Percentiles rank a stretch among this genome's conserved stretches.
Evolutionary conservation across 2,888 invertebrate species (phyloP).

Genomic region (Pyrochroa serraticornis): DNA sequence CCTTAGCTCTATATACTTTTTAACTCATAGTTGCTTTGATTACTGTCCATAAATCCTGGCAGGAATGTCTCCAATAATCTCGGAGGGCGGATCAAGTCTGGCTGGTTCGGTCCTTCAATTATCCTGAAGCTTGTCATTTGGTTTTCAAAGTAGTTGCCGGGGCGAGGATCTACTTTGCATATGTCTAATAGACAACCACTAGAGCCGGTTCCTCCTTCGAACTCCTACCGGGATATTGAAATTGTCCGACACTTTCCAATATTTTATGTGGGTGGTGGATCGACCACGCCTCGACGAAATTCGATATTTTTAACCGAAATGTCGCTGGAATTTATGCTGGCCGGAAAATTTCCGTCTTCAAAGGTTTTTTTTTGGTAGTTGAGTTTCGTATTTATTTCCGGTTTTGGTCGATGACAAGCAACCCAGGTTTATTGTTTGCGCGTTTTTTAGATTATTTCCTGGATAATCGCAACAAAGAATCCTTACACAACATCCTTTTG

Average conservation of each 20-base stretch:
- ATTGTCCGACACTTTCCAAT: slow-evolving; percentile 21
- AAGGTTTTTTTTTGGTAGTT: neutral
- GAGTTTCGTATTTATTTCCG: no score
- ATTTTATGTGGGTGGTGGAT: slow-evolving; percentile 7
- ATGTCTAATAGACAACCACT: slow-evolving; percentile 36
- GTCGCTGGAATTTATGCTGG: slow-evolving; percentile 11
- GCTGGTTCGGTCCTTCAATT: slow-evolving; percentile 45
- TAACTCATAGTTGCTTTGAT: slow-evolving; percentile 42
- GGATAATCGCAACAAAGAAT: no score
- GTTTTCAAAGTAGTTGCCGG: slow-evolving; percentile 46
- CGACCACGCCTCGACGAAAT: slow-evolving; percentile 14
- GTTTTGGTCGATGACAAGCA: no score
- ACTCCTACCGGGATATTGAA: slow-evolving; percentile 28
- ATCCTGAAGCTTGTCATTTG: slow-evolving; percentile 49
- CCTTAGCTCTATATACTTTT: slow-evolving; percentile 40
- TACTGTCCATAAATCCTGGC: slow-evolving; percentile 43
- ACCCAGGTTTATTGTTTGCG: slow-evolving; percentile 3
- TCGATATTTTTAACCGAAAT: slow-evolving; percentile 7
- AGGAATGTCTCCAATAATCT: slow-evolving; percentile 40
- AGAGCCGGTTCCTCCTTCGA: slow-evolving; percentile 9
- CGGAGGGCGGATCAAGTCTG: slow-evolving; percentile 27
- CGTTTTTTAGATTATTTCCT: neutral
- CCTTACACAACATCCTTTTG: no score
- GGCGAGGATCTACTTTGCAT: slow-evolving; percentile 40
- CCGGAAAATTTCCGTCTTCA: slow-evolving; percentile 13